Conservation (phyloP, 2,888 invertebrate species). For the Pyrocoelia pectoralis region DNA sequence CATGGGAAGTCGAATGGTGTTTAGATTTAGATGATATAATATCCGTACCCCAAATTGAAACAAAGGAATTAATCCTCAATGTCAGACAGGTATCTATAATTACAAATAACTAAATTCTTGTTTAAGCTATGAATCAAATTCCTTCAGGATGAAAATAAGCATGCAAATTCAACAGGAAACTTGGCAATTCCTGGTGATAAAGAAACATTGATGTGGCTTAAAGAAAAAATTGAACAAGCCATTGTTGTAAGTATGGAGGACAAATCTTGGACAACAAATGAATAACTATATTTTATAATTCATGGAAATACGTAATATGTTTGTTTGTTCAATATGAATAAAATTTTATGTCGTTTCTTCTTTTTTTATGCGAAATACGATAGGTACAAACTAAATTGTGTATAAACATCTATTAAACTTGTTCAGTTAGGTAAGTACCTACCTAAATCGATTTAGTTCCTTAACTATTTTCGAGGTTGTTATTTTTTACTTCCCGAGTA, state of each 20-base stretch:
- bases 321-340: constrained; percentile 25
- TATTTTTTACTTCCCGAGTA: no score
- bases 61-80: constrained; percentile 72
- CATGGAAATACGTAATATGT: constrained; percentile 21
- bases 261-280: constrained; percentile 64
- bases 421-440: no score
- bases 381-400: no score
- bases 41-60: constrained; percentile 68
- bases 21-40: constrained; percentile 76
- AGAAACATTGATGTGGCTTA: constrained; percentile 73
- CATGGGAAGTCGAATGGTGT: constrained; percentile 81
- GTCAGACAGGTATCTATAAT: constrained; percentile 73
- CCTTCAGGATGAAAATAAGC: constrained; percentile 49
- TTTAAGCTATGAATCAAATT: background rate
- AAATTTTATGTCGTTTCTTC: background rate
- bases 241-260: constrained; percentile 78
- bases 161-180: constrained; percentile 66
- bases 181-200: constrained; percentile 71
- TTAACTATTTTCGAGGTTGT: no score
- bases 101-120: background rate
- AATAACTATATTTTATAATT: constrained; percentile 25
- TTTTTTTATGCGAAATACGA: background rate
- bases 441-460: no score
- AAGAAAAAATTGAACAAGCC: constrained; percentile 77
- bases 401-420: no score